A percentile compares a stretch with the other conserved stretches of the same genome.
Conservation (phyloP, 1,140 invertebrate genomes). For the Brevipalpus yothersi region DNA sequence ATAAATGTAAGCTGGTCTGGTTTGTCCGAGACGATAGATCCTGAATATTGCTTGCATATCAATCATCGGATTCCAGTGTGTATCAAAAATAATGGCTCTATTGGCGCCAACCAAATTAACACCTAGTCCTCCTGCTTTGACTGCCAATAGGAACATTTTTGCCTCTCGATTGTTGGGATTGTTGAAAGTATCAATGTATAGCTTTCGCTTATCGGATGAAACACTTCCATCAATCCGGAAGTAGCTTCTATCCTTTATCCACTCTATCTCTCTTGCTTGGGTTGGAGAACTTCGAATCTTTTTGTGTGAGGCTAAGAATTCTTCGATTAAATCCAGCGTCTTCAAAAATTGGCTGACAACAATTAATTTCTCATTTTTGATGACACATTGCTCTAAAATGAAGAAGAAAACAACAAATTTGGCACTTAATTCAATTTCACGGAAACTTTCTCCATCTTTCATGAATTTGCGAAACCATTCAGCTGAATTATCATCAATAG, state of each 20-base stretch:
- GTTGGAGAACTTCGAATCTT: too few relatives aligned
- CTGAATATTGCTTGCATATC: slow-evolving; percentile 93
- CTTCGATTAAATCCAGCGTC: slow-evolving; percentile 52
- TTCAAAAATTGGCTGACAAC: slow-evolving; percentile 89
- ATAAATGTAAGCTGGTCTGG: slow-evolving; percentile 82
- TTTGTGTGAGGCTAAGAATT: neutral
- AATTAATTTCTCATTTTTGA: slow-evolving; percentile 66
- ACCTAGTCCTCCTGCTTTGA: slow-evolving; percentile 42
- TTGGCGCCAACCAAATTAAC: slow-evolving; percentile 90
- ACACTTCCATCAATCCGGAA: slow-evolving; percentile 88
- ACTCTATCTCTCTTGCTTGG: slow-evolving; percentile 19
- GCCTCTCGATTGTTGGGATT: slow-evolving; percentile 37
- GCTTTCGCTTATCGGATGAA: slow-evolving; percentile 69
- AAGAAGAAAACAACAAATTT: slow-evolving; percentile 88
- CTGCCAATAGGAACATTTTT: slow-evolving; percentile 82
- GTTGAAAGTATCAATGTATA: slow-evolving; percentile 91
- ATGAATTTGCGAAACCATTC: too few relatives aligned
- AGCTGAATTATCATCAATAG: too few relatives aligned
- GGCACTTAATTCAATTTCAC: slow-evolving; percentile 53
- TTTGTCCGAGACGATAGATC: slow-evolving; percentile 87
- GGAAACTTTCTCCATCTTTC: too few relatives aligned
- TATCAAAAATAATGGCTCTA: slow-evolving; percentile 88
- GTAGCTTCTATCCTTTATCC: slow-evolving; percentile 66
- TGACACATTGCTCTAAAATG: slow-evolving; percentile 67
- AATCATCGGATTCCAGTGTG: slow-evolving; percentile 98